A percentile compares a stretch with the other conserved stretches of the same genome.
These are phyloP conservation scores for Drosophila micromelanica DNA, from an alignment of 1,140 invertebrate species.

Conservation along the genomic window DNA sequence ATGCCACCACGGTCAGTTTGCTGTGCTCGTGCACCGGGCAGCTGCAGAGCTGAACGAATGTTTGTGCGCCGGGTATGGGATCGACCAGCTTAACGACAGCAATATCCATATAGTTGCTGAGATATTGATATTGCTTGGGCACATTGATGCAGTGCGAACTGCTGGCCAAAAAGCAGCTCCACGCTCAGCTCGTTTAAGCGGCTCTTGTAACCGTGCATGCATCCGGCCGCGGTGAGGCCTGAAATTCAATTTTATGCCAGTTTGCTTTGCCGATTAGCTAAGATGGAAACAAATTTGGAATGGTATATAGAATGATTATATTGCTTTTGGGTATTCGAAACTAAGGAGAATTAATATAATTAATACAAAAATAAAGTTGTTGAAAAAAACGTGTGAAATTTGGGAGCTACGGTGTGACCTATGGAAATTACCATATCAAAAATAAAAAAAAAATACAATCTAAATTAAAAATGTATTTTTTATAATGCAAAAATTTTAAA, in stretches of 20 bases:
- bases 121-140: conserved; percentile 11
- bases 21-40: not conserved
- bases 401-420: too few relatives aligned
- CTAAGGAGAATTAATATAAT: too few relatives aligned
- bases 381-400: too few relatives aligned
- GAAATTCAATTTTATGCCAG: not conserved
- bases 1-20: conserved; percentile 24
- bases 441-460: too few relatives aligned
- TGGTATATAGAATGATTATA: not conserved
- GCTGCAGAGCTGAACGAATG: conserved; percentile 20
- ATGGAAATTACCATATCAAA: too few relatives aligned
- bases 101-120: conserved; percentile 40
- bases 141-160: conserved; percentile 8
- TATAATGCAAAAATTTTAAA: too few relatives aligned
- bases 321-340: too few relatives aligned
- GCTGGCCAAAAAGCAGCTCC: not conserved
- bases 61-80: conserved; percentile 5
- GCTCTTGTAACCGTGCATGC: conserved; percentile 11
- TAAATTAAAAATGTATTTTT: too few relatives aligned
- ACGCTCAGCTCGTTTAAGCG: conserved; percentile 8
- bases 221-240: conserved; percentile 39
- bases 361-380: too few relatives aligned
- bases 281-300: not conserved
- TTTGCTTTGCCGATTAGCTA: not conserved
- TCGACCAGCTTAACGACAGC: conserved; percentile 34